These are phyloP conservation scores for Camelus bactrianus DNA, from an alignment of 2,113 vertebrate genomes.

Conservation along the genomic window DNA sequence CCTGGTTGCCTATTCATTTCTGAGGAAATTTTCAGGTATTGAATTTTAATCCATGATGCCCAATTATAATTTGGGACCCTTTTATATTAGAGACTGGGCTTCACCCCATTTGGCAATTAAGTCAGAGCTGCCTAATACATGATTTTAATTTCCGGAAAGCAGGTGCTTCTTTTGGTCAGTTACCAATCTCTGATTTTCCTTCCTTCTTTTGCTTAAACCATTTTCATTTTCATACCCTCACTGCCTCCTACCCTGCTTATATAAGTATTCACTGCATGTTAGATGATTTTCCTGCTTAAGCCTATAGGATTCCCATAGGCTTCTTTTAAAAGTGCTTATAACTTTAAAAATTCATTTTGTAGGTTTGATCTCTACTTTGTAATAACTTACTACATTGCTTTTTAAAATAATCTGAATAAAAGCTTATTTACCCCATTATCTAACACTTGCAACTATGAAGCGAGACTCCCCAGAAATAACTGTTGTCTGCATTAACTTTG, in stretches of 20 bases:
- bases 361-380: conserved; percentile 40
- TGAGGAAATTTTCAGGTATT: conserved; percentile 84
- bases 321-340: conserved; percentile 39
- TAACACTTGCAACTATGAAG: not conserved
- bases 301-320: not conserved
- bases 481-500: conserved; percentile 23
- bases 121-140: conserved; percentile 64
- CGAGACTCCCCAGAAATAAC: not conserved
- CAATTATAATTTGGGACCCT: conserved; percentile 84
- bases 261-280: not conserved
- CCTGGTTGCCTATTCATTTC: conserved; percentile 76
- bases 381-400: conserved; percentile 5
- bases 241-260: not conserved
- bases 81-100: conserved; percentile 74
- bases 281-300: conserved; percentile 30
- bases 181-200: conserved; percentile 66
- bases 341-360: conserved; percentile 13
- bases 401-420: conserved; percentile 44
- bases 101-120: conserved; percentile 80
- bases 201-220: conserved; percentile 50
- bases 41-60: conserved; percentile 83
- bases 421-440: not conserved
- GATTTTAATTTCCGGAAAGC: conserved; percentile 82
- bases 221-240: conserved; percentile 6
- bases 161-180: conserved; percentile 76